A percentile compares a stretch with the other conserved stretches of the same genome.
Conservation (phyloP, 2,797 vertebrate genomes). For the Eulemur rubriventer region DNA sequence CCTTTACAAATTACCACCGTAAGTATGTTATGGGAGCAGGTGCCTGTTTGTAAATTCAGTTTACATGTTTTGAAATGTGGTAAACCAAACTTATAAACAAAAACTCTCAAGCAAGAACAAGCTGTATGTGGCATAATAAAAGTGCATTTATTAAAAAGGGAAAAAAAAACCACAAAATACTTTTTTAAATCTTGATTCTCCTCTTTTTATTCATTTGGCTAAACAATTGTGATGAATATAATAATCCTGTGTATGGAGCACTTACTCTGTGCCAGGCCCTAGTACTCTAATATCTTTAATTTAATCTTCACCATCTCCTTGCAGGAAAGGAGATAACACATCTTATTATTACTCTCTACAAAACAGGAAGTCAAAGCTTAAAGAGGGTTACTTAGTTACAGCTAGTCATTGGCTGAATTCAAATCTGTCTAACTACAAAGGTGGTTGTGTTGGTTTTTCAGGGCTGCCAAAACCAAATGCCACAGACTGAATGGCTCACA, state of each 20-base stretch:
- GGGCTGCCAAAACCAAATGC: background rate
- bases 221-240: background rate
- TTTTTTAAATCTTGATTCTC: background rate
- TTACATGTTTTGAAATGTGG: background rate
- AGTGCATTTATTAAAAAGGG: background rate
- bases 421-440: background rate
- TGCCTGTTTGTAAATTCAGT: background rate
- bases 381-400: background rate
- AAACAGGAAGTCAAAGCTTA: background rate
- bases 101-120: background rate
- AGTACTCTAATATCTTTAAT: background rate
- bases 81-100: background rate
- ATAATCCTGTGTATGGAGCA: background rate
- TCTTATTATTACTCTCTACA: background rate
- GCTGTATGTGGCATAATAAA: background rate
- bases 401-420: background rate
- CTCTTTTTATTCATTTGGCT: background rate
- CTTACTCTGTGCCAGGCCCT: background rate
- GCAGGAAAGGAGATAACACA: background rate
- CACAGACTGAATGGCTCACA: too few relatives aligned
- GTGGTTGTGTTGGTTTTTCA: background rate
- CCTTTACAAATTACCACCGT: background rate
- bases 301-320: background rate
- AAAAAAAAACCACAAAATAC: background rate
- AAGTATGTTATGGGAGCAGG: background rate